phyloP scores from a whole-genome alignment of 1,140 invertebrate species.

The Dysdera silvatica region DNA sequence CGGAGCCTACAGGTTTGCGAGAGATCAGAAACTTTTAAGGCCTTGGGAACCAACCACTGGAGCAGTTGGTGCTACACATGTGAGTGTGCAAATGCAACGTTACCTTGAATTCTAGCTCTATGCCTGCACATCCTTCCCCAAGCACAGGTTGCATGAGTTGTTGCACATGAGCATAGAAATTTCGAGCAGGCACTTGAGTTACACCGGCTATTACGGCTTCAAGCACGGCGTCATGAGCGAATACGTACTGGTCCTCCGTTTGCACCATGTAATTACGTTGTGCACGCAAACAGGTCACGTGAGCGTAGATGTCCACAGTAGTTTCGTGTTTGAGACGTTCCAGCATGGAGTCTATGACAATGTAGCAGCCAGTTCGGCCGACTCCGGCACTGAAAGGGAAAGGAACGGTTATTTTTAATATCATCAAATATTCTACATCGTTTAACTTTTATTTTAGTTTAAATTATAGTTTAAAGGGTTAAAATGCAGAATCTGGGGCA shows the following conservation, averaged over 20 bases:
- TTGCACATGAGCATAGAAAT: constrained; percentile 88
- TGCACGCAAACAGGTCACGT: constrained; percentile 91
- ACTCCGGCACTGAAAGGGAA: constrained; percentile 82
- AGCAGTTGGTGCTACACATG: too few species aligned
- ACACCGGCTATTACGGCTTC: constrained; percentile 92
- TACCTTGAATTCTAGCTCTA: constrained; percentile 96
- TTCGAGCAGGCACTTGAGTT: constrained; percentile 86
- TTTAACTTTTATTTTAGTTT: too few species aligned
- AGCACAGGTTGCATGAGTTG: constrained; percentile 58
- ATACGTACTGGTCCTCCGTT: constrained; percentile 99
- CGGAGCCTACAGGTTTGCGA: too few species aligned
- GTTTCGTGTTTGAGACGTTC: constrained; percentile 90
- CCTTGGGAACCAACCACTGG: too few species aligned
- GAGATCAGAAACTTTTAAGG: too few species aligned
- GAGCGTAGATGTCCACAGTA: constrained; percentile 96
- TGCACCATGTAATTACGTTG: constrained; percentile 96
- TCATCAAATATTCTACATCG: too few species aligned
- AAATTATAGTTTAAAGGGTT: too few species aligned
- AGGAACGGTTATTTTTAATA: too few species aligned
- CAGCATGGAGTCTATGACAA: constrained; percentile 95
- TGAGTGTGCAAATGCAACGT: too few species aligned
- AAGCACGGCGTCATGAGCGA: constrained; percentile 93
- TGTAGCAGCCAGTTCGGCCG: constrained; percentile 95
- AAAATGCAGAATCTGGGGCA: too few species aligned
- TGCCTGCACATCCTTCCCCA: constrained; percentile 82